Percentiles rank a stretch among this genome's conserved stretches.
phyloP scores from a whole-genome alignment of 2,797 vertebrate species.

The Danio albolineatus region DNA sequence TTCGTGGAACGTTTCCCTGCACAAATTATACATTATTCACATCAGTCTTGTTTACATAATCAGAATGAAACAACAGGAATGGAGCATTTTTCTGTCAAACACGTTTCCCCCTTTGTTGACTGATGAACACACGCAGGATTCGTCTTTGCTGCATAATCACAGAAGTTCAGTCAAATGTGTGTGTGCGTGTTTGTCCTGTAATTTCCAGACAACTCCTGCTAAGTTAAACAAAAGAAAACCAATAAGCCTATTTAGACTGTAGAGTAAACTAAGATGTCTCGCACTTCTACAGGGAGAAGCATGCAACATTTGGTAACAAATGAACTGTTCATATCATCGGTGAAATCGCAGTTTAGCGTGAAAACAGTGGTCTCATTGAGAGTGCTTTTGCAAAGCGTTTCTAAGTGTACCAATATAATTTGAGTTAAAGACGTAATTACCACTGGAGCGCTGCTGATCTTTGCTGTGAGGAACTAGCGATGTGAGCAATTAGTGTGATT shows the following conservation, averaged over 20 bases:
- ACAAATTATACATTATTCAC: conserved; percentile 50
- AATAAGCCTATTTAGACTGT: conserved; percentile 19
- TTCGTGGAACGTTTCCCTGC: conserved; percentile 13
- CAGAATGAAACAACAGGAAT: conserved; percentile 21
- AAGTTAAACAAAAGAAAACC: conserved; percentile 38
- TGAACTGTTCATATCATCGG: conserved; percentile 34
- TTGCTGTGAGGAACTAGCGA: conserved; percentile 36
- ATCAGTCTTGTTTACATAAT: conserved; percentile 13
- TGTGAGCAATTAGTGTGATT: conserved; percentile 48
- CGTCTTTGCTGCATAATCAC: conserved; percentile 44
- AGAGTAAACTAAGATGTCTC: conserved; percentile 39
- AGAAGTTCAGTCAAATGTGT: not conserved
- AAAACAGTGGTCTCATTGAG: conserved; percentile 13
- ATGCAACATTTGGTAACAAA: conserved; percentile 41
- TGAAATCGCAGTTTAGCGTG: conserved; percentile 15
- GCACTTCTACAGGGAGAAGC: conserved; percentile 5
- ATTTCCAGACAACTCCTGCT: conserved; percentile 30
- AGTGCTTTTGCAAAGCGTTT: not conserved
- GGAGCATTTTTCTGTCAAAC: conserved; percentile 38
- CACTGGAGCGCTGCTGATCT: conserved; percentile 29
- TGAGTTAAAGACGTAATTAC: conserved; percentile 47
- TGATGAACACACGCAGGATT: conserved; percentile 42
- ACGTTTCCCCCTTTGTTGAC: conserved; percentile 20
- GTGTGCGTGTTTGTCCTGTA: not conserved
- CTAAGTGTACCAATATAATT: conserved; percentile 46